Evolutionary conservation across 2,888 invertebrate species (phyloP).

Genomic region (Gymnosoma rotundatum): DNA sequence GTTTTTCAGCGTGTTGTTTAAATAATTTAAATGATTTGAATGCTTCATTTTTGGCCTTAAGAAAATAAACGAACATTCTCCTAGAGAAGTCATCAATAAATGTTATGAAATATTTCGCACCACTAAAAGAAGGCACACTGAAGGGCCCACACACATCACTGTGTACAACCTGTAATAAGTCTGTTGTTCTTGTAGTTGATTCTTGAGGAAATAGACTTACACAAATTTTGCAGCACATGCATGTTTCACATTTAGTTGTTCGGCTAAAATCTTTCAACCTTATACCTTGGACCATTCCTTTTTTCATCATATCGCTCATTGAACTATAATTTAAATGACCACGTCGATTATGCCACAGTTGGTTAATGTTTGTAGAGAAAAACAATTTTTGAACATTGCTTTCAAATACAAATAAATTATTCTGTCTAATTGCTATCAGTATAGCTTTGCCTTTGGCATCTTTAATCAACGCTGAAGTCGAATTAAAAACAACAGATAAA

Average conservation of each 20-base stretch:
- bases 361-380: background rate
- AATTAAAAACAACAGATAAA: conserved; percentile 55
- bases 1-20: too few species aligned
- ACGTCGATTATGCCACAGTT: conserved; percentile 44
- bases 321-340: conserved; percentile 47
- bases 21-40: too few species aligned
- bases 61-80: too few species aligned
- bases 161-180: background rate
- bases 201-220: conserved; percentile 28
- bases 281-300: conserved; percentile 28
- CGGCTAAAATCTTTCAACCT: conserved; percentile 2
- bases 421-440: conserved; percentile 10
- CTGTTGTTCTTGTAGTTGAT: conserved; percentile 28
- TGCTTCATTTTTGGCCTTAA: too few species aligned
- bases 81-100: too few species aligned
- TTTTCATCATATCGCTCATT: conserved; percentile 16
- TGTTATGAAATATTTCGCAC: background rate
- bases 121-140: conserved; percentile 37
- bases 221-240: conserved; percentile 11
- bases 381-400: background rate
- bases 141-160: conserved; percentile 57
- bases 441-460: conserved; percentile 14
- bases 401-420: conserved; percentile 1
- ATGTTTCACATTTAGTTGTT: background rate
- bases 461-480: background rate